Evolutionary conservation across 92 coral and sea anemone species (phyloP).

Genomic region (Meandrina meandrites): DNA sequence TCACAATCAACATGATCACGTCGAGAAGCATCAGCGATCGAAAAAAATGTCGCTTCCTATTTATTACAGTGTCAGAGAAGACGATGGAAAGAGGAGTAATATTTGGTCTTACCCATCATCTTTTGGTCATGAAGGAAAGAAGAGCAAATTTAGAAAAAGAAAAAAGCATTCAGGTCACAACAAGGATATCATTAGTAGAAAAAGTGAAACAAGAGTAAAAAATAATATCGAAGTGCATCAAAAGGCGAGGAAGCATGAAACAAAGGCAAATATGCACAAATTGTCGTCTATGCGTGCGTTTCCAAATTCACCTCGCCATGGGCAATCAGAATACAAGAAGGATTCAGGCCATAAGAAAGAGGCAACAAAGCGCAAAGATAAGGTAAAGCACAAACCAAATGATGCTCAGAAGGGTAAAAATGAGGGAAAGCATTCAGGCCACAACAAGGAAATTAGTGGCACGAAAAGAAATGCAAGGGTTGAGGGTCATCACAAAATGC

Average conservation of each 20-base stretch:
- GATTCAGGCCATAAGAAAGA: background rate
- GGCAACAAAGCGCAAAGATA: background rate
- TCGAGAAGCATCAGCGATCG: background rate
- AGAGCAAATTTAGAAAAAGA: background rate
- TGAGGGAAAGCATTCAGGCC: background rate
- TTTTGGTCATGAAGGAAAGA: background rate
- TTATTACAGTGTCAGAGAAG: conserved; percentile 11
- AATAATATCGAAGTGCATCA: background rate
- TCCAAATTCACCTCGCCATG: background rate
- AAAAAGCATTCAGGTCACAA: background rate
- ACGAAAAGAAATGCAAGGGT: background rate
- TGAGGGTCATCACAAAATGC: background rate
- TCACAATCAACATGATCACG: background rate
- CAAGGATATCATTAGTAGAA: no score
- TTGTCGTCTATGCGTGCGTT: background rate
- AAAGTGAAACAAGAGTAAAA: background rate
- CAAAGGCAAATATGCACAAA: background rate
- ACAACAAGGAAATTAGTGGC: no score
- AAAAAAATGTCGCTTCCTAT: background rate
- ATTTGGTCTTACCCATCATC: background rate
- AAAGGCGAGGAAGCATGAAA: background rate
- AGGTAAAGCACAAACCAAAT: background rate
- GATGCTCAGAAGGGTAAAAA: background rate
- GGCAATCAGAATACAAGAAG: background rate
- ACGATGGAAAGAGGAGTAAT: background rate